Evolutionary conservation across 1,140 invertebrate species (phyloP).

Genomic region (Drosophila pseudoananassae): DNA sequence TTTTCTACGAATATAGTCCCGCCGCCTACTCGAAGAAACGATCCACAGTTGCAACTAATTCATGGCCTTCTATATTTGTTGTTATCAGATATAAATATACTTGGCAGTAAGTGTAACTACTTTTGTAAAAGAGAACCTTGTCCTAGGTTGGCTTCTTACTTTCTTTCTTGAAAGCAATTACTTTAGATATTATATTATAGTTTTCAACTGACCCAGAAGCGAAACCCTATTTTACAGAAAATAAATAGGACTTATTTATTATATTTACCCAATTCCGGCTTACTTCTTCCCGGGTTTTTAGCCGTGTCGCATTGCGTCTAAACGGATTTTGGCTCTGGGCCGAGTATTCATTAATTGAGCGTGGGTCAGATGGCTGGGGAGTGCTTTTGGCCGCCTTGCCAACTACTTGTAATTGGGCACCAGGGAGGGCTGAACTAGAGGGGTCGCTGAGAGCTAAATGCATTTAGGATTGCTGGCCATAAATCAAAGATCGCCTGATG

Average conservation of each 20-base stretch:
- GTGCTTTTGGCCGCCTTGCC: conserved; percentile 57
- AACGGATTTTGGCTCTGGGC: conserved; percentile 59
- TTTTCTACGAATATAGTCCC: conserved; percentile 25
- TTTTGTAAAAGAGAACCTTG: too few relatives aligned
- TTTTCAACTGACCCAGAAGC: conserved; percentile 7
- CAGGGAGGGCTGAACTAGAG: conserved; percentile 13
- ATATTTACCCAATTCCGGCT: not conserved
- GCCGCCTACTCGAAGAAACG: conserved; percentile 37
- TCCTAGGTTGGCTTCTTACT: too few relatives aligned
- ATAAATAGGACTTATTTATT: conserved; percentile 31
- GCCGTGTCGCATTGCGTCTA: conserved; percentile 66
- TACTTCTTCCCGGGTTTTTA: conserved; percentile 6
- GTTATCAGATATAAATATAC: too few relatives aligned
- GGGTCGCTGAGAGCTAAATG: conserved; percentile 27
- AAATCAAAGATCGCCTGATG: conserved; percentile 48
- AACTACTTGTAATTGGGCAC: conserved; percentile 58
- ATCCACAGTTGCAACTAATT: not conserved
- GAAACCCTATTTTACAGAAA: conserved; percentile 5
- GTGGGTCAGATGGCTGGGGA: conserved; percentile 56
- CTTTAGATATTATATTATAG: not conserved
- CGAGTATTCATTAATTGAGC: conserved; percentile 70
- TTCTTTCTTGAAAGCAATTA: not conserved
- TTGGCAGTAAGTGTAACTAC: too few relatives aligned
- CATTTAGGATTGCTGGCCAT: conserved; percentile 49
- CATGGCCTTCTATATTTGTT: not conserved